Evolutionary conservation across 2,888 invertebrate genomes (phyloP), one percentile per base, ranked within the genome.

Genomic region (Alcis repandata): DNA sequence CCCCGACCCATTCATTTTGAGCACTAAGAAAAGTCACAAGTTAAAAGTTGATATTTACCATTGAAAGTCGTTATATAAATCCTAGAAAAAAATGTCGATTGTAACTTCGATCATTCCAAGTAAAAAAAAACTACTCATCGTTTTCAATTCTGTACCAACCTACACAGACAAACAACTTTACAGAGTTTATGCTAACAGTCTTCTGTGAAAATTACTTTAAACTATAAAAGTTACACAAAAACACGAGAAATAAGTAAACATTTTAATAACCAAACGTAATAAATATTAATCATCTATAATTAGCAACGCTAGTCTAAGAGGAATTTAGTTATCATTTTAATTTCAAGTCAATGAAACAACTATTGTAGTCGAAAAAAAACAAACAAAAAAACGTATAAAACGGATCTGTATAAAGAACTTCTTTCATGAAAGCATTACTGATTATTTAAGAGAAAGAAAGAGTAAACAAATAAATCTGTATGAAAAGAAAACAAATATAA

Each of bases 271-370:
- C 69, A 70, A 75, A 82, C 54, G 57, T 80, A 87, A 87, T 88
- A 88, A 87, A 86, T 87, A 86, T 84, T 79, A 78, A 83, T 77
- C 77, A 81, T 84, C 78, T 85, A 86, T 78, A 80, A 80, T 79
- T 79, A 84, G 79, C 75, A 74, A 80, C 77, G 79, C 78, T 78
- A 79, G 78, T 73, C 78, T 83, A 79, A 73, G 73, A 76, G 60
- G 79, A 79, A 76, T 72, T 60, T 78, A 80, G 11, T 20, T 27
- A 62, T 49, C 41, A 20, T 60, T 48, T 64, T n/a, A 56, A 62
- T 49, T 61, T 63, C 22, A 51, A 32, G 32, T 60, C 11, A 40
- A 64, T 54, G 62, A 56, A 57, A 43, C 20, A 38, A 32, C 43
- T 48, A 13, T 41, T 56, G 15, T 45, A 19, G 22, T 58, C 46